These are phyloP conservation scores for Lepidotrigona ventralis DNA, from an alignment of 1,140 invertebrate genomes.

Conservation along the genomic window DNA sequence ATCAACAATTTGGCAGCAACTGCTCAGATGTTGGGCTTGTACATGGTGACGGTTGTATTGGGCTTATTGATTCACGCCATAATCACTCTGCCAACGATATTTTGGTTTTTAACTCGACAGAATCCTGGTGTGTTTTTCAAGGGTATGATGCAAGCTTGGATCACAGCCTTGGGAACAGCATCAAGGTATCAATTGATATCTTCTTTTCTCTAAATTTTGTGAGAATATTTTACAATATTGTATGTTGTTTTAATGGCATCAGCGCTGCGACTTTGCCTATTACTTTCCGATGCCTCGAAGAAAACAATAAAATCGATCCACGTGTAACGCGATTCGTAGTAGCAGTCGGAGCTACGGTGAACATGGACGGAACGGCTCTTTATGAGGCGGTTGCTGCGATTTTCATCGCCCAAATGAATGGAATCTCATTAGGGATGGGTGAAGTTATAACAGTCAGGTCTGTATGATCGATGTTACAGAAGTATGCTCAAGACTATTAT, in stretches of 20 bases:
- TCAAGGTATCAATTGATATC: slow-evolving; percentile 81
- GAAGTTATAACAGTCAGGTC: slow-evolving; percentile 83
- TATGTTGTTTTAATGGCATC: slow-evolving; percentile 37
- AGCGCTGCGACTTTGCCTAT: slow-evolving; percentile 88
- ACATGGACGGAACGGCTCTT: slow-evolving; percentile 88
- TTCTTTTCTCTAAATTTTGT: not conserved
- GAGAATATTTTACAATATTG: not conserved
- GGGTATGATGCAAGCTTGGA: slow-evolving; percentile 83
- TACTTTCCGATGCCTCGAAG: slow-evolving; percentile 88
- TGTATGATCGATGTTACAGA: not conserved
- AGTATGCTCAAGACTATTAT: not conserved
- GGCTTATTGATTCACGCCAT: slow-evolving; percentile 85
- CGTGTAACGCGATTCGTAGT: slow-evolving; percentile 87
- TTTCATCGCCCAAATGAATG: slow-evolving; percentile 87
- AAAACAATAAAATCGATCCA: slow-evolving; percentile 86
- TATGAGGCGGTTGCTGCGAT: slow-evolving; percentile 87
- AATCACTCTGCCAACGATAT: slow-evolving; percentile 83
- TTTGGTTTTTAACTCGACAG: slow-evolving; percentile 82
- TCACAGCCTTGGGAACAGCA: slow-evolving; percentile 86
- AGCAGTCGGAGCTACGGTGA: slow-evolving; percentile 85
- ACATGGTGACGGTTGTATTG: slow-evolving; percentile 84
- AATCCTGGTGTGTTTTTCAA: slow-evolving; percentile 85
- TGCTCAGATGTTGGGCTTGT: slow-evolving; percentile 84
- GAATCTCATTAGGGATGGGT: slow-evolving; percentile 81
- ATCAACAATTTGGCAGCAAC: slow-evolving; percentile 83